Evolutionary conservation across 2,113 vertebrate genomes (phyloP), one percentile per base, ranked within the genome.

Genomic region (Rana temporaria): DNA sequence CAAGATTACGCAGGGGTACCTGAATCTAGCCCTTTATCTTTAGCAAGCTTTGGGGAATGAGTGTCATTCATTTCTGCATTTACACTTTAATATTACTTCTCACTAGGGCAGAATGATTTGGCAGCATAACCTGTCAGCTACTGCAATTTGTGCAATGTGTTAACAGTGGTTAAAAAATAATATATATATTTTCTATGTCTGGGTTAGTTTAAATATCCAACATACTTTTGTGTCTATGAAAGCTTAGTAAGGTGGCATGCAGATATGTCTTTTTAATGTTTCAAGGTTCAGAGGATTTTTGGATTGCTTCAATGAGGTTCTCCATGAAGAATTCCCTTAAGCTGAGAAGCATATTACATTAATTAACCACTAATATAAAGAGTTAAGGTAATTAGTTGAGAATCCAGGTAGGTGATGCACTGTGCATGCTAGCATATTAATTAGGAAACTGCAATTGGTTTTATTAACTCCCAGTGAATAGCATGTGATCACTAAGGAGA

Each of bases 391-490:
- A 75, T 75, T 62, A 38, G 56, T 62, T 14, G 11, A 60, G 30
- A 38, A 42, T 32, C 57, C 14, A 62, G 32, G 72, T 60, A 62
- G 32, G 56, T 62, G 57, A 75, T 75, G 32, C n/a, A 75, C 22
- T 34, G 71, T 60, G 57, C 57, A 56, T 75, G 56, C 56, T 60
- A 42, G 56, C 56, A 75, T 74, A 74, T 74, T 59, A 74, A 74
- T 74, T 74, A 74, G 56, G 71, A 19, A 74, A 38, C 20, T 34
- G 71, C 19, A 60, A 74, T 74, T 60, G 71, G 59, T 62, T 75
- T 30, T 15, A 62, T 62, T 60, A 75, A 60, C 60, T 32, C 59
- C 18, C 60, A 42, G 32, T 75, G 56, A 75, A 30, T 73, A 53
- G 57, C 72, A 48, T 75, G 72, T 6, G 22, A 19, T 75, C 17